phyloP scores from a whole-genome alignment of 2,888 invertebrate species.

The Pachycephus smyrnensis region DNA sequence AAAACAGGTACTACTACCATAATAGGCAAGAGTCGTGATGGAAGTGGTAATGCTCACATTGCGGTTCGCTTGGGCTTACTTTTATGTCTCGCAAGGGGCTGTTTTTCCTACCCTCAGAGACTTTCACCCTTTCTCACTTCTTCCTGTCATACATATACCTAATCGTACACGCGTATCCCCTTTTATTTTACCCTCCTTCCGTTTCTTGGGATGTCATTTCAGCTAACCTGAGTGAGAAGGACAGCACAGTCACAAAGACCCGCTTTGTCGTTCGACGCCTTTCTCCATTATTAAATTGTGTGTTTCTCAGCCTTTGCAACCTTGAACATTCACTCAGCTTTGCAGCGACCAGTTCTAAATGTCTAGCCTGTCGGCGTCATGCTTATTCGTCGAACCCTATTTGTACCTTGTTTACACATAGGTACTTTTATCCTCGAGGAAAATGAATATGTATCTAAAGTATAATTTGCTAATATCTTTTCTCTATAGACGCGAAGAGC shows the following conservation, averaged over 20 bases:
- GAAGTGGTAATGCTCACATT: constrained; percentile 56
- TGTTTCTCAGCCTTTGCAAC: constrained; percentile 37
- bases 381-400: constrained; percentile 7
- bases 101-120: constrained; percentile 9
- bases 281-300: constrained; percentile 56
- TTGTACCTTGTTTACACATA: constrained; percentile 5
- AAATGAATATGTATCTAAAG: constrained; percentile 17
- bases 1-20: constrained; percentile 24
- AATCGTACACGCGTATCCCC: neutral
- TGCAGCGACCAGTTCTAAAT: neutral
- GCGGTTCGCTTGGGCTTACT: constrained; percentile 56
- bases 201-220: constrained; percentile 10
- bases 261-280: constrained; percentile 47
- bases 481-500: too few species aligned
- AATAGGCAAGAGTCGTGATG: constrained; percentile 38
- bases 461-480: too few species aligned
- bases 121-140: constrained; percentile 9
- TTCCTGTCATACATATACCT: neutral
- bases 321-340: neutral
- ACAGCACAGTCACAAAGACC: constrained; percentile 35
- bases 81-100: constrained; percentile 49
- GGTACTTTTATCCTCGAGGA: constrained; percentile 12
- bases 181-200: constrained; percentile 6
- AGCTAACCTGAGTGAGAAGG: neutral
- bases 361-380: constrained; percentile 7